phyloP scores from a whole-genome alignment of 2,888 invertebrate species.

The Bhutanitis thaidina region DNA sequence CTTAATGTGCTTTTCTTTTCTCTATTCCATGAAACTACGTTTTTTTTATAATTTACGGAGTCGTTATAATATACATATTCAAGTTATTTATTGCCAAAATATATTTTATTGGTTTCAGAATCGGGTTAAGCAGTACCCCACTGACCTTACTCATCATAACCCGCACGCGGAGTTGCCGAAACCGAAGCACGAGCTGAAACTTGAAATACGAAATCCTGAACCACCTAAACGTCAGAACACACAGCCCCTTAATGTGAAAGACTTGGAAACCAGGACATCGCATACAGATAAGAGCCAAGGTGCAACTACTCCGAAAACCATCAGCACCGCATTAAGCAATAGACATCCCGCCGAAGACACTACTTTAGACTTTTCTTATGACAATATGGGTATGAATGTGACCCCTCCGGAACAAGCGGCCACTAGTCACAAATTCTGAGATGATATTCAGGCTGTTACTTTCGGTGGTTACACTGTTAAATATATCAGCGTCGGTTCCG shows the following conservation, averaged over 20 bases:
- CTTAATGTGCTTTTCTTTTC: no score
- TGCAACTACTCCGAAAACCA: constrained; percentile 82
- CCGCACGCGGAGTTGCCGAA: constrained; percentile 70
- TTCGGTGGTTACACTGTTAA: constrained; percentile 34
- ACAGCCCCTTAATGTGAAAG: constrained; percentile 61
- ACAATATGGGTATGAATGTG: constrained; percentile 87
- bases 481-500: neutral
- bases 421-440: constrained; percentile 62
- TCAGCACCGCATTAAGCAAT: constrained; percentile 85
- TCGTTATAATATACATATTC: no score
- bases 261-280: constrained; percentile 59
- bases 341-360: constrained; percentile 88
- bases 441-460: constrained; percentile 28
- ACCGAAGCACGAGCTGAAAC: constrained; percentile 60
- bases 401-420: constrained; percentile 77
- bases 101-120: constrained; percentile 44
- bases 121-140: constrained; percentile 66
- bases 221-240: constrained; percentile 49
- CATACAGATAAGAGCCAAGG: constrained; percentile 76
- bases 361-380: constrained; percentile 88
- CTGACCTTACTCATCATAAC: constrained; percentile 67
- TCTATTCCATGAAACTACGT: no score
- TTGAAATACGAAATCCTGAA: constrained; percentile 66
- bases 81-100: neutral
- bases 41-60: no score